Evolutionary conservation across 1,140 invertebrate species (phyloP), one percentile per base, ranked within the genome.

Genomic region (Coptotermes formosanus): DNA sequence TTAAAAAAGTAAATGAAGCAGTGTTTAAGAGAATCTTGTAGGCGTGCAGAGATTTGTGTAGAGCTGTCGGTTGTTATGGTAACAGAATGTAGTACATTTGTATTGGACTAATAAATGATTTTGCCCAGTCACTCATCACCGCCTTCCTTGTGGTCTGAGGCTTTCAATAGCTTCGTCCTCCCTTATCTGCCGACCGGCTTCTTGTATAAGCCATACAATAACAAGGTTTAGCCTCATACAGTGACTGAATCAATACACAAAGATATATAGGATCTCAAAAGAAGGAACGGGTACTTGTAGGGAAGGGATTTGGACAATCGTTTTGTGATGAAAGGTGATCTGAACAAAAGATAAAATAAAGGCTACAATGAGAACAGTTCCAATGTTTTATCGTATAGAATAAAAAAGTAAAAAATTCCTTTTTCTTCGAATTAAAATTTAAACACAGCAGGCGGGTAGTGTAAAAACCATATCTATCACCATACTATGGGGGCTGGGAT

Each of bases 191-290:
- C n/a, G 38, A 38, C 38, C 38, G 64, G 64, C 64, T 75, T 75
- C 64, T 75, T 75, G 64, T 30, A 75, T 75, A 30, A 75, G 64
- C 64, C 64, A 30, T 75, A 75, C 64, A 75, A 75, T 75, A 75
- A 75, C n/a, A n/a, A 75, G 64, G 64, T 75, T 75, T 75, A 75
- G n/a, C 64, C 64, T 75, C 64, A 75, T 30, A 75, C 64, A 75
- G 64, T 75, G 64, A 75, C 64, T 75, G 64, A 75, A 75, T 75
- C 64, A 75, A 75, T 75, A 75, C 64, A 75, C 64, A 75, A 25
- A 75, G 64, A 75, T 30, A 11, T 30, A 75, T 30, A 75, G 64
- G n/a, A 21, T 16, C 52, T 55, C 14, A 55, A 21, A 55, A 30
- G 64, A 75, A 75, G 64, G 25, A 30, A 30, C 0, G 25, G 25